These are phyloP conservation scores for Odontomyia ornata DNA, from an alignment of 2,888 invertebrate genomes.

Conservation along the genomic window DNA sequence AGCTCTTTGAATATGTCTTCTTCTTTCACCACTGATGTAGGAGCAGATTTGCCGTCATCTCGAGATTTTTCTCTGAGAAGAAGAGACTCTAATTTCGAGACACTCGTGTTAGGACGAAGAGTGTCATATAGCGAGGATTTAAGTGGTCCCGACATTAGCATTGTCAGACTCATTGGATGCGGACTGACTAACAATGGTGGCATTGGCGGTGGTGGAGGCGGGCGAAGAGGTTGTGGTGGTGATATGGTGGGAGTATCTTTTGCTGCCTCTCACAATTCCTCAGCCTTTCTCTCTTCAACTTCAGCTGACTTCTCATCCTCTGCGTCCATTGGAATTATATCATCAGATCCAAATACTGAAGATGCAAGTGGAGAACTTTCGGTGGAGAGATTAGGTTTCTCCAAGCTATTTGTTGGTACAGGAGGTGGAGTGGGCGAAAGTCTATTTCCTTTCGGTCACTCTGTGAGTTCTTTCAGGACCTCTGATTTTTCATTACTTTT, in stretches of 20 bases:
- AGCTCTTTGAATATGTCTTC: constrained; percentile 62
- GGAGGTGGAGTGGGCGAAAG: constrained; percentile 69
- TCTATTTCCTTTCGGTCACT: constrained; percentile 73
- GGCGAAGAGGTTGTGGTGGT: constrained; percentile 55
- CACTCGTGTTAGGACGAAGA: constrained; percentile 58
- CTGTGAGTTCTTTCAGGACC: constrained; percentile 78
- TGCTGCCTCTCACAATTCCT: background rate
- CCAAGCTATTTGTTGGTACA: constrained; percentile 67
- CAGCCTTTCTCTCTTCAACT: constrained; percentile 2
- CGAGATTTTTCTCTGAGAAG: constrained; percentile 52
- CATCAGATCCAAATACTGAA: constrained; percentile 52
- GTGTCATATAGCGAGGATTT: constrained; percentile 49
- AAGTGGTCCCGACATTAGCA: constrained; percentile 44
- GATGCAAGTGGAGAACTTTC: constrained; percentile 14
- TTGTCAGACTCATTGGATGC: constrained; percentile 13
- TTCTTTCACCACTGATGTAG: constrained; percentile 50
- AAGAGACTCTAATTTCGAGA: constrained; percentile 60
- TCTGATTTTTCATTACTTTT: constrained; percentile 74
- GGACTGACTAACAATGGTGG: background rate
- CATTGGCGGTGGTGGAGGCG: constrained; percentile 50
- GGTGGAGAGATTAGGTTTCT: constrained; percentile 54
- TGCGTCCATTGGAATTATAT: constrained; percentile 56
- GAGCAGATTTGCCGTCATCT: constrained; percentile 55
- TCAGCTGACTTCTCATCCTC: constrained; percentile 53
- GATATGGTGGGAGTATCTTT: constrained; percentile 49